phyloP scores from a whole-genome alignment of 2,797 vertebrate genomes.

The Somateria mollissima region DNA sequence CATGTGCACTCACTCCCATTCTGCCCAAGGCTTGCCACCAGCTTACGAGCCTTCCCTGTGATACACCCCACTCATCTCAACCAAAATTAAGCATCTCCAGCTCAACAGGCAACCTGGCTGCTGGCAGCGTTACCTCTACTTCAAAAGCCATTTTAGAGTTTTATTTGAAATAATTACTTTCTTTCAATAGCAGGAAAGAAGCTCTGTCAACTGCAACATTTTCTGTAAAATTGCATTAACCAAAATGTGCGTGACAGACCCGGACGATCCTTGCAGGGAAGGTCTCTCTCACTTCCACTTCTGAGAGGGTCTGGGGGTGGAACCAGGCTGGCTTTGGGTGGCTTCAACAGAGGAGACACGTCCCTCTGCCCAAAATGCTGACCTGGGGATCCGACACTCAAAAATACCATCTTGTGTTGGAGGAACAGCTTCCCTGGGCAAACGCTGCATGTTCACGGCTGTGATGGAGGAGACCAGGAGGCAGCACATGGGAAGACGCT shows the following conservation, averaged over 20 bases:
- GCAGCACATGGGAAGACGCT: not conserved
- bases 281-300: not conserved
- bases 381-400: not conserved
- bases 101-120: not conserved
- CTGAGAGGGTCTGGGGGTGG: not conserved
- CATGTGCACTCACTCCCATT: fast-evolving
- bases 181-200: not conserved
- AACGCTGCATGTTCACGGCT: not conserved
- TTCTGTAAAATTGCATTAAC: not conserved
- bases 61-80: not conserved
- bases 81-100: not conserved
- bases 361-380: not conserved
- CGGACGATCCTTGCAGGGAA: not conserved
- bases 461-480: not conserved
- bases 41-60: fast-evolving
- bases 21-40: not conserved
- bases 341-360: not conserved
- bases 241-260: not conserved
- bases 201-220: not conserved
- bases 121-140: not conserved
- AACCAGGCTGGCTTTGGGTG: not conserved
- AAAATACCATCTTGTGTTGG: not conserved
- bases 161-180: not conserved
- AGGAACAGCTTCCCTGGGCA: not conserved
- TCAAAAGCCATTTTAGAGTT: not conserved